These are phyloP conservation scores for Oncorhynchus masou DNA, from an alignment of 2,113 vertebrate species.

Conservation along the genomic window DNA sequence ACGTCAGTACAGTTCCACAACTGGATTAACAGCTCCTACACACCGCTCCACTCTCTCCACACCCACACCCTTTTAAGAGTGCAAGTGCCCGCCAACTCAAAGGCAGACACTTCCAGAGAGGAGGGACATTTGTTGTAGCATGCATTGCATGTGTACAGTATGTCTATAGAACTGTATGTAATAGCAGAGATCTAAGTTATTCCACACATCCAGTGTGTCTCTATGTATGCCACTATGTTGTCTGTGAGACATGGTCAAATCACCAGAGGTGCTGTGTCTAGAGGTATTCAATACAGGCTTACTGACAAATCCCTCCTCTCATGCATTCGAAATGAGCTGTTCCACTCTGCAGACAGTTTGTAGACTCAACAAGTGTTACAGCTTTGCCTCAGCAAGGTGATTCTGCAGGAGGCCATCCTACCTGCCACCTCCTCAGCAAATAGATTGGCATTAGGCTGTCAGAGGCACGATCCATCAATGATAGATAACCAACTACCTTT, in stretches of 20 bases:
- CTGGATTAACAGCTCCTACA: slow-evolving; percentile 15
- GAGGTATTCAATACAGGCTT: slow-evolving; percentile 29
- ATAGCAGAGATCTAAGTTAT: not conserved
- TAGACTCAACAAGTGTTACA: not conserved
- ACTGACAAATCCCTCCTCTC: slow-evolving; percentile 35
- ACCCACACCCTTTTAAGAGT: not conserved
- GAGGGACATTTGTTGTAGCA: not conserved
- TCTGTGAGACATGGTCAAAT: not conserved
- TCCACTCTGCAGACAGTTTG: not conserved
- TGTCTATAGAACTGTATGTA: not conserved
- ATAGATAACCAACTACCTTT: not conserved
- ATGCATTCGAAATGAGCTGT: slow-evolving; percentile 3
- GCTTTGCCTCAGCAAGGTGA: too few species aligned
- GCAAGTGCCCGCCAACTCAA: not conserved
- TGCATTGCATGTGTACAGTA: not conserved
- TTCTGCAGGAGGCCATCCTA: too few species aligned
- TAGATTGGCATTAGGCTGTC: not conserved
- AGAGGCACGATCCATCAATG: not conserved
- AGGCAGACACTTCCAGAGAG: not conserved
- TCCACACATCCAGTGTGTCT: not conserved
- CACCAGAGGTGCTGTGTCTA: slow-evolving; percentile 12
- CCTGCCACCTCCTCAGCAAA: too few species aligned
- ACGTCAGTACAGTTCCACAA: slow-evolving; percentile 22
- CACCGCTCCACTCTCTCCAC: not conserved
- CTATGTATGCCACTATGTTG: not conserved